Evolutionary conservation across 2,797 vertebrate genomes (phyloP).

Genomic region (Sandelia bainsii): DNA sequence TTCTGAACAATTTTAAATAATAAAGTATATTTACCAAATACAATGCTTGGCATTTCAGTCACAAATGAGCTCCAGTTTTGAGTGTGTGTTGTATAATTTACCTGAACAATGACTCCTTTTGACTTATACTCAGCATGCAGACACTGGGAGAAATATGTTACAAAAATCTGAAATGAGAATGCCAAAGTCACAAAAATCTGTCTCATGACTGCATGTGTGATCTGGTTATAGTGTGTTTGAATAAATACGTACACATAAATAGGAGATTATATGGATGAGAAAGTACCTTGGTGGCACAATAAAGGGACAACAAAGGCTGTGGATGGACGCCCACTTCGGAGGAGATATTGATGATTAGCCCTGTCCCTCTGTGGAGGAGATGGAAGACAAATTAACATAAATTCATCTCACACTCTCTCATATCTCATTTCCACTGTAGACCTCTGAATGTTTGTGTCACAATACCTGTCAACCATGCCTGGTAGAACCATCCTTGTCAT

Average conservation of each 20-base stretch:
- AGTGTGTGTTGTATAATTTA: slow-evolving; percentile 45
- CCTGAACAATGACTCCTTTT: slow-evolving; percentile 84
- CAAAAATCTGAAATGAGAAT: slow-evolving; percentile 49
- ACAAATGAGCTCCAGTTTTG: background rate
- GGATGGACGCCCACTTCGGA: slow-evolving; percentile 75
- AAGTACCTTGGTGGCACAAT: slow-evolving; percentile 85
- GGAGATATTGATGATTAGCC: slow-evolving; percentile 87
- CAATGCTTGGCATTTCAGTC: background rate
- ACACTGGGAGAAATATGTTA: slow-evolving; percentile 81
- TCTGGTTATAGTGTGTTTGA: background rate
- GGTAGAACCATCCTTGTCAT: slow-evolving; percentile 87
- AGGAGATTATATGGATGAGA: background rate
- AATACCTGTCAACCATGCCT: slow-evolving; percentile 86
- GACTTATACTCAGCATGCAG: slow-evolving; percentile 83
- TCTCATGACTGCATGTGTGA: background rate
- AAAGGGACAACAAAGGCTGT: slow-evolving; percentile 79
- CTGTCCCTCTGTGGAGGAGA: slow-evolving; percentile 76
- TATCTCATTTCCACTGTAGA: background rate
- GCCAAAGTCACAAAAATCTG: slow-evolving; percentile 16
- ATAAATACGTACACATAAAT: background rate
- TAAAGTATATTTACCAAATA: too few species aligned
- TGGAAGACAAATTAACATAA: slow-evolving; percentile 15
- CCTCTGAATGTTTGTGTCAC: background rate
- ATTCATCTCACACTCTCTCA: background rate
- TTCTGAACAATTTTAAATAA: background rate